A percentile compares a stretch with the other conserved stretches of the same genome.
Conservation (phyloP, 2,113 vertebrate species). For the Mesitornis unicolor region DNA sequence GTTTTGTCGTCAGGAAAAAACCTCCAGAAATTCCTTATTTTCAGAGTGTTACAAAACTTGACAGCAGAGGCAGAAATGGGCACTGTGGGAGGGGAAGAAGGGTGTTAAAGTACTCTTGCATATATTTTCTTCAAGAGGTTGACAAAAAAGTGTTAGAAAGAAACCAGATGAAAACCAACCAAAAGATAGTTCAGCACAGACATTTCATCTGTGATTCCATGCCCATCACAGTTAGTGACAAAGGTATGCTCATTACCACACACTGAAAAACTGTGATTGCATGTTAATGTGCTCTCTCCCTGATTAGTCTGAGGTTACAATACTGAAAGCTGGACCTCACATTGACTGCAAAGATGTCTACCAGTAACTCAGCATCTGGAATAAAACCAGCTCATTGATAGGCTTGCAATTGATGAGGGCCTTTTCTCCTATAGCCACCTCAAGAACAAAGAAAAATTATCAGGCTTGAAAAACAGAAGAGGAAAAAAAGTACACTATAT, state of each 20-base stretch:
- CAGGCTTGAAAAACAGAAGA: not conserved
- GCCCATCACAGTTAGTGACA: not conserved
- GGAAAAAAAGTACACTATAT: not conserved
- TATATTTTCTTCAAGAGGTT: not conserved
- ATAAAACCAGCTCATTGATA: not conserved
- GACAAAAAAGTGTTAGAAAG: not conserved
- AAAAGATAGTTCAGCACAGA: not conserved
- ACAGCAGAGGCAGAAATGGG: not conserved
- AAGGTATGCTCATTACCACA: not conserved
- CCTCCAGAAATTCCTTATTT: not conserved
- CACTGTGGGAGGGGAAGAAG: not conserved
- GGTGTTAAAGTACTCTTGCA: not conserved
- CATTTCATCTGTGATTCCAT: not conserved
- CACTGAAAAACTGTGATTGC: not conserved
- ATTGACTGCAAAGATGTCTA: not conserved
- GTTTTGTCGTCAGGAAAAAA: not conserved
- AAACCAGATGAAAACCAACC: not conserved
- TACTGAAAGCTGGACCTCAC: not conserved
- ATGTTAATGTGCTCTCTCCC: not conserved
- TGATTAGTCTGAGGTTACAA: not conserved
- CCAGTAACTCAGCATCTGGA: not conserved
- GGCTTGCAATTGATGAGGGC: not conserved
- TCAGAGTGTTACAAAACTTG: not conserved
- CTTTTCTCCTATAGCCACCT: not conserved
- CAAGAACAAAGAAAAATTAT: not conserved